Conservation (phyloP, 2,888 invertebrate genomes). For the Polyommatus icarus region DNA sequence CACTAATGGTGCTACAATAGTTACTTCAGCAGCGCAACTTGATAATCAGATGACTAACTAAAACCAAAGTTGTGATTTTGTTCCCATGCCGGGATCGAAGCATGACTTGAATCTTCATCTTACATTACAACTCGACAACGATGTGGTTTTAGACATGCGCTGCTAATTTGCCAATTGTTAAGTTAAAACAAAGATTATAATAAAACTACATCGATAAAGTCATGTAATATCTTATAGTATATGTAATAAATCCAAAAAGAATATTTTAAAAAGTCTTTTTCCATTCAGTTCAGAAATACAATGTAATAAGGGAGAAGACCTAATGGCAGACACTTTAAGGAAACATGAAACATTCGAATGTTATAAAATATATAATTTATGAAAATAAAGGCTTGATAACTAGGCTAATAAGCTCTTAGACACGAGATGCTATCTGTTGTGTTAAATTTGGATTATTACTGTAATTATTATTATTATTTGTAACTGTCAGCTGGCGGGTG, state of each 20-base stretch:
- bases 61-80: constrained; percentile 43
- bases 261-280: background rate
- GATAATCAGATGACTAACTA: constrained; percentile 41
- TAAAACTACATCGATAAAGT: background rate
- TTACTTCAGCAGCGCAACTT: constrained; percentile 36
- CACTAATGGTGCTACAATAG: constrained; percentile 38
- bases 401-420: too few species aligned
- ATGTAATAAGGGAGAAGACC: too few species aligned
- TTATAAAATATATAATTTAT: too few species aligned
- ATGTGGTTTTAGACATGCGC: background rate
- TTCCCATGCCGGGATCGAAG: constrained; percentile 32
- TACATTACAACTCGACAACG: constrained; percentile 33
- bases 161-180: background rate
- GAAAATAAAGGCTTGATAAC: too few species aligned
- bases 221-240: background rate
- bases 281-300: background rate
- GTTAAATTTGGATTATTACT: too few species aligned
- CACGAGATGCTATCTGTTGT: too few species aligned
- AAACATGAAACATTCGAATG: too few species aligned
- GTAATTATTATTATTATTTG: too few species aligned
- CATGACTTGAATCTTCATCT: constrained; percentile 38
- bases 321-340: too few species aligned
- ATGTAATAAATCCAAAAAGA: background rate
- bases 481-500: too few species aligned
- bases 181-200: background rate